These are phyloP conservation scores for Catharus minimus DNA, from an alignment of 2,113 vertebrate species.

Conservation along the genomic window DNA sequence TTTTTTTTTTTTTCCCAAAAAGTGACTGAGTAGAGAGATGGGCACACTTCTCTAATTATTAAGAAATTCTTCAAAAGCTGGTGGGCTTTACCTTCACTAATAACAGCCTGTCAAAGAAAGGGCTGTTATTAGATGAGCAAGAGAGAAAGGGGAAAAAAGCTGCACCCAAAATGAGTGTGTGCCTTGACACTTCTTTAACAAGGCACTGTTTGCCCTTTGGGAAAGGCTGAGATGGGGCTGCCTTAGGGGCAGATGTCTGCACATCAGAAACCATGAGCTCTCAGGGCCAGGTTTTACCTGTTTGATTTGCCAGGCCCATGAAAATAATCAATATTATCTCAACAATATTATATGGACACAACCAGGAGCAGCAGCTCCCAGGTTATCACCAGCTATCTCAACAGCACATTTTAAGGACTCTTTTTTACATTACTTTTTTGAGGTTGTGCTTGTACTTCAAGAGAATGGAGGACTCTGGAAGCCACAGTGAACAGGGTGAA, in stretches of 20 bases:
- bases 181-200: too few species aligned
- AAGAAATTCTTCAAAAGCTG: not conserved
- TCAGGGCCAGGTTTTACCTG: not conserved
- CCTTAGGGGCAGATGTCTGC: not conserved
- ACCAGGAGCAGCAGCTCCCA: not conserved
- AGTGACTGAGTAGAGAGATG: not conserved
- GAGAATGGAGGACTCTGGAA: not conserved
- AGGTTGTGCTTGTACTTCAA: not conserved
- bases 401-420: not conserved
- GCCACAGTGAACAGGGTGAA: not conserved
- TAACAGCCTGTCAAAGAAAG: not conserved
- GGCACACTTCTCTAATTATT: not conserved
- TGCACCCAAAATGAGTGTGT: not conserved
- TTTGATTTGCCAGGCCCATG: not conserved
- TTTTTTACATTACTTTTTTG: too few species aligned
- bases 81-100: not conserved
- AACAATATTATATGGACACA: not conserved
- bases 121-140: accelerated
- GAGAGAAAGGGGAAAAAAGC: not conserved
- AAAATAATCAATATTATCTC: not conserved
- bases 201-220: not conserved
- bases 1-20: not conserved
- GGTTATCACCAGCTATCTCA: not conserved
- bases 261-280: not conserved
- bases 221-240: not conserved